Conservation (phyloP, 2,797 vertebrate species). For the Neostethus bicornis region DNA sequence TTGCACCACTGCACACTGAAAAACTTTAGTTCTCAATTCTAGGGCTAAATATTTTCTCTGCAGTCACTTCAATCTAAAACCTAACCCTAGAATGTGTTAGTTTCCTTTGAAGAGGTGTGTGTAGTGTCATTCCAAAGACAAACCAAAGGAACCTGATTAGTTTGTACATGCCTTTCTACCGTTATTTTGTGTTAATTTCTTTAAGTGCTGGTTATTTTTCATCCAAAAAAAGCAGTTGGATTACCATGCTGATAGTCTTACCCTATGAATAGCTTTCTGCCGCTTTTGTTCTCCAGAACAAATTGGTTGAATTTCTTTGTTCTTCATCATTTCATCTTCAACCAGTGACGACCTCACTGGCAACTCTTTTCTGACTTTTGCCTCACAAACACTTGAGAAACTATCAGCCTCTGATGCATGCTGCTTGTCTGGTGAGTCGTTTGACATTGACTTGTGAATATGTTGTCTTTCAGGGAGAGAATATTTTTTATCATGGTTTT, state of each 20-base stretch:
- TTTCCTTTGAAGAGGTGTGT: no score
- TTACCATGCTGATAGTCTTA: conserved; percentile 78
- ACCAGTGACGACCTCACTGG: conserved; percentile 67
- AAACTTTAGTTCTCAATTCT: no score
- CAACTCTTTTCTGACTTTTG: conserved; percentile 30
- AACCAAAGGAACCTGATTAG: no score
- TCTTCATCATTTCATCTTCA: conserved; percentile 39
- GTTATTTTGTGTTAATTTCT: conserved; percentile 38
- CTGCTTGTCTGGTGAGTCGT: conserved; percentile 12
- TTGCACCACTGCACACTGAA: no score
- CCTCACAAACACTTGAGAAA: conserved; percentile 23
- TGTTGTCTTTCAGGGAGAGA: conserved; percentile 18
- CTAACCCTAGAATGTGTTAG: no score
- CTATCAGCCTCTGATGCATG: conserved; percentile 10
- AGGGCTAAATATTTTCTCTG: no score
- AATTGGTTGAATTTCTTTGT: conserved; percentile 34
- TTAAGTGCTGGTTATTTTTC: conserved; percentile 41
- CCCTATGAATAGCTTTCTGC: conserved; percentile 79
- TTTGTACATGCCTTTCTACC: no score
- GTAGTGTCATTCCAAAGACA: no score
- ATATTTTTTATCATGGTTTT: conserved; percentile 17
- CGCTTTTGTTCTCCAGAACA: conserved; percentile 71
- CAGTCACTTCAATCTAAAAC: no score
- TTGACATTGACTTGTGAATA: conserved; percentile 8
- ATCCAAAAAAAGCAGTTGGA: conserved; percentile 27